phyloP scores from a whole-genome alignment of 2,113 vertebrate species.

The Cricetomys ansorgei region DNA sequence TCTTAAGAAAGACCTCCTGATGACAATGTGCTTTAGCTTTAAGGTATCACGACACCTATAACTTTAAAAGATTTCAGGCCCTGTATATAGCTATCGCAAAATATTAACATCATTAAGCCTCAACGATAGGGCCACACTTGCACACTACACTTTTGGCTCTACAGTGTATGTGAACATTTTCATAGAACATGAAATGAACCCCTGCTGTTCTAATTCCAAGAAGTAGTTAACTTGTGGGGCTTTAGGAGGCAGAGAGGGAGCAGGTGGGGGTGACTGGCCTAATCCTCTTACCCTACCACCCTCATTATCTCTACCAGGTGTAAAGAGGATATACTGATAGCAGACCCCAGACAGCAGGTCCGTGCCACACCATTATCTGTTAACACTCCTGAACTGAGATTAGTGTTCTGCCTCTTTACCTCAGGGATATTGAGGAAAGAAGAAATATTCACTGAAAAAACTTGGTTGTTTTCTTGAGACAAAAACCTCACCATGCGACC shows the following conservation, averaged over 20 bases:
- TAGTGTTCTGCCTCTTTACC: not conserved
- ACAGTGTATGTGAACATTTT: not conserved
- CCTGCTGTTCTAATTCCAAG: conserved; percentile 14
- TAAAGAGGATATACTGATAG: not conserved
- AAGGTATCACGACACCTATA: not conserved
- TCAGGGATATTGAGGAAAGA: conserved; percentile 1
- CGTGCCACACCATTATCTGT: not conserved
- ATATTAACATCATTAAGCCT: not conserved
- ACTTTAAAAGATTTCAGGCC: not conserved
- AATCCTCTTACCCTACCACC: not conserved
- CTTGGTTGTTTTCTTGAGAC: not conserved
- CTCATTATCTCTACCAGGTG: not conserved
- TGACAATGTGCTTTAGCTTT: not conserved
- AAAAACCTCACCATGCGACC: not conserved
- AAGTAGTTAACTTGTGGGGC: not conserved
- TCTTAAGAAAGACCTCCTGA: not conserved
- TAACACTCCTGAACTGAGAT: not conserved
- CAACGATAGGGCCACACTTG: not conserved
- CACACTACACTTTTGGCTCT: not conserved
- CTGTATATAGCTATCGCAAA: not conserved
- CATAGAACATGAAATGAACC: conserved; percentile 37
- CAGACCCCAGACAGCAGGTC: not conserved
- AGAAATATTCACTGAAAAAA: conserved; percentile 25
- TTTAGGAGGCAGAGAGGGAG: not conserved
- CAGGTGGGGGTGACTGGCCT: not conserved